Evolutionary conservation across 1,140 invertebrate species (phyloP).

Genomic region (Lordiphosa stackelbergi): DNA sequence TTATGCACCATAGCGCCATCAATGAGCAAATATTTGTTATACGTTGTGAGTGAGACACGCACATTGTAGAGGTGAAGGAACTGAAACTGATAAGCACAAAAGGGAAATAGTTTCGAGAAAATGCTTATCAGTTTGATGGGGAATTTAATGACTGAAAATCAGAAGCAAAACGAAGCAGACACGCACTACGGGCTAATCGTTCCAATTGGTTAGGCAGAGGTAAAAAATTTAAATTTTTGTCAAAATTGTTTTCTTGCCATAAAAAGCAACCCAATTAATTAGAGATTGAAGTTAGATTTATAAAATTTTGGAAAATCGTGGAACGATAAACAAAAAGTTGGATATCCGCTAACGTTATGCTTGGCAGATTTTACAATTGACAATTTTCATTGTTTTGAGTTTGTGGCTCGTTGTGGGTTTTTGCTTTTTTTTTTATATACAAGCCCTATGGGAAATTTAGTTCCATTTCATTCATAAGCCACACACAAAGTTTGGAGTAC

Average conservation of each 20-base stretch:
- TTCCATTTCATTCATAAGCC: conserved; percentile 39
- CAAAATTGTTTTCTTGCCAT: neutral
- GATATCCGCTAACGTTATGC: neutral
- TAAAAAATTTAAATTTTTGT: neutral
- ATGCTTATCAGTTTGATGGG: conserved; percentile 25
- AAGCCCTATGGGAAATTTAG: conserved; percentile 56
- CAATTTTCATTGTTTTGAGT: neutral
- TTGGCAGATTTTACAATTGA: conserved; percentile 13
- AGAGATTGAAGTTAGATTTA: conserved; percentile 5
- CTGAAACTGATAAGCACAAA: conserved; percentile 33
- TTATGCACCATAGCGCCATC: conserved; percentile 24
- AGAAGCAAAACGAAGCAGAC: too few relatives aligned
- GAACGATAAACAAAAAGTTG: too few relatives aligned
- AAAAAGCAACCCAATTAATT: conserved; percentile 11
- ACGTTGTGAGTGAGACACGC: neutral
- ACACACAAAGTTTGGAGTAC: conserved; percentile 13
- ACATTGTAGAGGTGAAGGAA: conserved; percentile 32
- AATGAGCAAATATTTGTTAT: conserved; percentile 45
- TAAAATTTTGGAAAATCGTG: neutral
- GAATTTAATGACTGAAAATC: too few relatives aligned
- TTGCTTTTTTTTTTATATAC: conserved; percentile 47
- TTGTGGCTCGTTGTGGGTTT: conserved; percentile 36
- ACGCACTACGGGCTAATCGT: too few relatives aligned
- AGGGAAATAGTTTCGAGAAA: conserved; percentile 25
- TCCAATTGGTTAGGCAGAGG: too few relatives aligned